Base-by-base conservation (phyloP, 53 echinoderm and acorn worm genomes). In the Actinopyga echinites region DNA sequence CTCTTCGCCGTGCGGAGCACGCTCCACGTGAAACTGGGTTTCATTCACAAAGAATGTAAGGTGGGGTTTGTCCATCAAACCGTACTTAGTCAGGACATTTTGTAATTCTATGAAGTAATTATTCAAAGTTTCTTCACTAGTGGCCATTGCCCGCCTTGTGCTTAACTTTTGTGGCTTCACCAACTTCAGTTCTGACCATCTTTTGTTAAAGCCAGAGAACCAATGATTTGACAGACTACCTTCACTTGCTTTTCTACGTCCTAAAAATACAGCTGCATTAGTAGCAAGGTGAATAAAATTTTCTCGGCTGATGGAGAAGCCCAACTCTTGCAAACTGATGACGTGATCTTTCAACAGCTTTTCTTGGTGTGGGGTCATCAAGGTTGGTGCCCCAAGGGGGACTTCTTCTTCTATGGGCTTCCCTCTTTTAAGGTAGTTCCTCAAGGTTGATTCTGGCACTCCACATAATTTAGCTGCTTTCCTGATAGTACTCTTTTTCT, bases 21-120 rank as follows among this genome's bases (percentile, higher is more conserved):
- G 86, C 38, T 86, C 80, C 17, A 42, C 42, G 19, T 85, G 75
- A 25, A 85, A 85, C 0, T 55, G 55, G 53, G 6, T 56, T 54
- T 78, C 79, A 54, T 78, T 28, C 4, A 29, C 24, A 35, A 8
- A 53, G 31, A 24, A 75, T 22, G 53, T 78, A 15, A 56, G 32
- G 56, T 78, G 0, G 6, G 79, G 32, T 19, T 78, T 78, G 25
- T 78, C 79, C 26, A 53, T 78, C 24, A 78, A 35, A n/a, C 53
- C 33, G 31, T 78, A 78, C 26, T 78, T 78, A 5, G 28, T 12
- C 55, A 54, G 26, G 30, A 54, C 29, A 4, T 30, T 26, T 13
- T 71, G 19, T 24, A 78, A 31, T 55, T 78, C 56, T 19, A 53
- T 4, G 24, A 78, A 78, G 28, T 78, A 54, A 28, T 78, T 78